Conservation (phyloP, 2,113 vertebrate species). For the Reinhardtius hippoglossoides region DNA sequence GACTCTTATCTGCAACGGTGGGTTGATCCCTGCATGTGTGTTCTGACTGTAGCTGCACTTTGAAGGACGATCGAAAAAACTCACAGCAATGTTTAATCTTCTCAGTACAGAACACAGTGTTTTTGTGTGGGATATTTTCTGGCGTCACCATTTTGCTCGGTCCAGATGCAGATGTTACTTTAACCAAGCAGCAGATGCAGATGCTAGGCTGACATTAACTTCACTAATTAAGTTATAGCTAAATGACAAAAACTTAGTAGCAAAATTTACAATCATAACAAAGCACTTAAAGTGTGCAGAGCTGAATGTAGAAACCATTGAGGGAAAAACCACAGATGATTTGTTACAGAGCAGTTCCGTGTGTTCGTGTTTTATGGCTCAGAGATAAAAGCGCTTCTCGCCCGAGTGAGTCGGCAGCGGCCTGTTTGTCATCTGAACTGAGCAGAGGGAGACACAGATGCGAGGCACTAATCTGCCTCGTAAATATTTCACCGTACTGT, state of each 20-base stretch:
- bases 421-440: conserved; percentile 35
- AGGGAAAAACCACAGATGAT: not conserved
- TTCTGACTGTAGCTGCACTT: not conserved
- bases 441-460: conserved; percentile 22
- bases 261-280: not conserved
- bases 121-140: not conserved
- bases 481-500: conserved; percentile 38
- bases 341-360: conserved; percentile 13
- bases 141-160: not conserved
- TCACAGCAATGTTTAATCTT: not conserved
- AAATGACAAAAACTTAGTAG: not conserved
- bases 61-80: not conserved
- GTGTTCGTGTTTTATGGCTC: conserved; percentile 32
- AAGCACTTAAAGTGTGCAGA: not conserved
- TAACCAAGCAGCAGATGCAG: not conserved
- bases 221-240: too few species aligned
- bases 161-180: not conserved
- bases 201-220: too few species aligned
- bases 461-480: conserved; percentile 35
- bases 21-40: conserved; percentile 36
- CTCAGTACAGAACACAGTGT: not conserved
- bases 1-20: conserved; percentile 85
- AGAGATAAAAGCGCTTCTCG: conserved; percentile 41
- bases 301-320: not conserved
- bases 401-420: conserved; percentile 26